Evolutionary conservation across 2,888 invertebrate genomes (phyloP), one percentile per base, ranked within the genome.

Genomic region (Phytoseiulus persimilis): DNA sequence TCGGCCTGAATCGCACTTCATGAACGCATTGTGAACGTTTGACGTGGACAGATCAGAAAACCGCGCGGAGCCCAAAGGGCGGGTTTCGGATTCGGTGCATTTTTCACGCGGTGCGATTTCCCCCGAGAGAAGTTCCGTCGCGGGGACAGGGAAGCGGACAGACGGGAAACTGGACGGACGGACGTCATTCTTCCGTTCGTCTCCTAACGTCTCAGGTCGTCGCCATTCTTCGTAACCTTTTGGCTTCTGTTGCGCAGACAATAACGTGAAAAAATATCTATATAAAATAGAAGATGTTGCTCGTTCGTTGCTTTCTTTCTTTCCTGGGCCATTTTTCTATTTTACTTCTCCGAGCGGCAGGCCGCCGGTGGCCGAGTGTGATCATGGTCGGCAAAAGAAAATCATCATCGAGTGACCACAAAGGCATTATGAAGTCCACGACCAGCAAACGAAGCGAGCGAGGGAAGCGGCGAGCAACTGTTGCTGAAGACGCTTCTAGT

Each of bases 231-330:
- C 18, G 65, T 65, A 65, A 65, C 65, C 65, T 65, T 65, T 65
- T 65, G 65, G 65, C 65, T 65, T 65, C 65, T 65, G 65, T 65
- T 65, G 65, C 65, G 65, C 65, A 65, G 65, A 65, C 65, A 65
- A 65, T 65, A 65, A 65, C 5, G 65, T 65, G 65, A 65, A 65
- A 65, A 65, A 65, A 65, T 65, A 65, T 65, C 65, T 65, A 65
- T 65, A 65, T 65, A 65, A 65, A 65, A 65, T 65, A 23, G 65
- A 65, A 65, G 65, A 65, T 23, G 65, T 65, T 65, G 5, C 65
- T 65, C 65, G 65, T 23, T 65, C 65, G 65, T 65, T 65, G 65
- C 65, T 65, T 65, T 65, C 65, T 65, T 65, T 14, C 65, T 65
- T 65, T 18, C 65, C 65, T 65, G 65, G 65, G 65, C 65, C 65